Evolutionary conservation across 2,113 vertebrate genomes (phyloP).

Genomic region (Dasyprocta punctata): DNA sequence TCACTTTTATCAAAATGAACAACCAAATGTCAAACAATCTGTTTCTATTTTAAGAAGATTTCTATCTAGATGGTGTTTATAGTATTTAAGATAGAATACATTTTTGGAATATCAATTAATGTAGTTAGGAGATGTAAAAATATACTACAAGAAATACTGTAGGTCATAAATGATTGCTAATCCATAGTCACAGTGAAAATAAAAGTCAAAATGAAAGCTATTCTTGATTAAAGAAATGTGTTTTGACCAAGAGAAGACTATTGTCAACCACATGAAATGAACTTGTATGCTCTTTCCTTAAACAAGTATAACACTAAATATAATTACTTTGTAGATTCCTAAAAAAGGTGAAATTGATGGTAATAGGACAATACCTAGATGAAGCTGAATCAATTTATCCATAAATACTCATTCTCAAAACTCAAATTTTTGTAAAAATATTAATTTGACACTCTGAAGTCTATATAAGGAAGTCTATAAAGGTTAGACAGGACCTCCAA

Average conservation of each 20-base stretch:
- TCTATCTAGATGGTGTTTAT: slow-evolving; percentile 48
- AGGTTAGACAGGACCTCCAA: background rate
- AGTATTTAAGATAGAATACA: slow-evolving; percentile 51
- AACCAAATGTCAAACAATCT: slow-evolving; percentile 71
- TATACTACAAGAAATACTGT: background rate
- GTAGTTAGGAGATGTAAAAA: slow-evolving; percentile 44
- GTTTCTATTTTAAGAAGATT: slow-evolving; percentile 61
- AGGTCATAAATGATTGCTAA: slow-evolving; percentile 13
- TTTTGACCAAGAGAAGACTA: background rate
- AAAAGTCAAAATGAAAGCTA: background rate
- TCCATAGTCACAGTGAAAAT: background rate
- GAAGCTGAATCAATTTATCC: background rate
- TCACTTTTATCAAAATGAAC: slow-evolving; percentile 52
- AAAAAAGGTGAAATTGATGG: background rate
- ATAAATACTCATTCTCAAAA: background rate
- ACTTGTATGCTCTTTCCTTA: background rate
- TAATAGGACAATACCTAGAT: background rate
- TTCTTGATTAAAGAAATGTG: background rate
- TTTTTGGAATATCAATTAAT: slow-evolving; percentile 62
- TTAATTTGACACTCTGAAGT: background rate
- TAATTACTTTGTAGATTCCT: background rate
- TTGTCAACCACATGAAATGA: background rate
- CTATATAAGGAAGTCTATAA: background rate
- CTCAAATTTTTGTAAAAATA: background rate
- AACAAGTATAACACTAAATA: background rate